Percentiles rank a stretch among this genome's conserved stretches.
phyloP scores from a whole-genome alignment of 2,113 vertebrate species.

The Saguinus imperator region DNA sequence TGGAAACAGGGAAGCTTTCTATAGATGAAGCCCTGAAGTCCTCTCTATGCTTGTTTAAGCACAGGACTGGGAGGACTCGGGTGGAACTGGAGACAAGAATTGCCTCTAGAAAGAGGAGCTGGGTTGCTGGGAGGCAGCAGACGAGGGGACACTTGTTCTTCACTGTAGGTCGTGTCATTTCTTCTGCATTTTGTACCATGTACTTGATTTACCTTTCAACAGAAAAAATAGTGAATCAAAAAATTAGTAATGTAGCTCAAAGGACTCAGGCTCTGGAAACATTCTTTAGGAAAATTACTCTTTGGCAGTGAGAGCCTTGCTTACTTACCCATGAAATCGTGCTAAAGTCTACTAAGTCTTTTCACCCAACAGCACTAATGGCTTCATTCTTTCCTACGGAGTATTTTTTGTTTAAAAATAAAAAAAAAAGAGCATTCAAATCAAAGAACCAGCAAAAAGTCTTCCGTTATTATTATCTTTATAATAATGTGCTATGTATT shows the following conservation, averaged over 20 bases:
- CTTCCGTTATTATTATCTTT: background rate
- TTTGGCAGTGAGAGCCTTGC: background rate
- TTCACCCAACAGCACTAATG: background rate
- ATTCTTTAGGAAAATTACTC: background rate
- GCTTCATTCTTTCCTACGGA: background rate
- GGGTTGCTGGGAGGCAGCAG: background rate
- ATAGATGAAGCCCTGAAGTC: background rate
- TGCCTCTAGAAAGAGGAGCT: background rate
- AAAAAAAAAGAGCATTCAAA: background rate
- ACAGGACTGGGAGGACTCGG: background rate
- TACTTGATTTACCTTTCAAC: background rate
- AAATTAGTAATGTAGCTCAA: background rate
- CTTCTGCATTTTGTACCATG: background rate
- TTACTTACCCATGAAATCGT: background rate
- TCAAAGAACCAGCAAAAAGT: background rate
- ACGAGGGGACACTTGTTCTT: background rate
- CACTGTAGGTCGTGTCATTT: background rate
- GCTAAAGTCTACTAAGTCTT: background rate
- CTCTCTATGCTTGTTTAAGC: background rate
- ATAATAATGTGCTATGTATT: background rate
- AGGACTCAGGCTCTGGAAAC: background rate
- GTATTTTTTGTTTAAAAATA: slow-evolving; percentile 19
- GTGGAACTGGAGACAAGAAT: background rate
- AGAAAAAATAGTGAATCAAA: background rate
- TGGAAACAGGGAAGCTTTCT: background rate